Evolutionary conservation across 2,113 vertebrate species (phyloP), one percentile per base, ranked within the genome.

Genomic region (Prinia subflava): DNA sequence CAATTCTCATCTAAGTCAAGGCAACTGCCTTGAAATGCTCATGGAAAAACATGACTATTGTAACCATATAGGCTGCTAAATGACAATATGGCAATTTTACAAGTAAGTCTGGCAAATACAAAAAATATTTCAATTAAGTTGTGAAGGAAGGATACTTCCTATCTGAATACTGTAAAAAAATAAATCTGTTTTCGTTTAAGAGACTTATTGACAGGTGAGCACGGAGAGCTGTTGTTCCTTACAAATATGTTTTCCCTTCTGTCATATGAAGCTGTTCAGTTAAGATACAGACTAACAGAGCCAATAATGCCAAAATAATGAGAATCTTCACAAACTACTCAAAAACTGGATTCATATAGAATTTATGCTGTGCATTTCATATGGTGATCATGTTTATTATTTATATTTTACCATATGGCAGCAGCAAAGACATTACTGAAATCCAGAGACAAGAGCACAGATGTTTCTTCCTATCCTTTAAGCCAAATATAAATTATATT

Each of bases 401-500:
- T 89, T 84, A 47, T 67, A 63, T 71, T 84, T 91, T 89, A 71
- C 69, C 65, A 68, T 84, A 92, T 64, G 56, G 52, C 52, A 92
- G 24, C 12, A 78, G 37, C 16, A 91, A 64, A 96, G 53, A 75
- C 13, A 11, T 59, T 56, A 68, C 18, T 94, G 31, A 68, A 88
- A 87, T 75, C n/a, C 62, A 20, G 70, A 75, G 42, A 84, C 92
- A 71, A n/a, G 15, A 63, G 84, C 57, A 88, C 90, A 96, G 83
- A 84, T 97, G 94, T 85, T 90, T 75, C 67, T 84, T 95, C 50
- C 68, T 15, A 79, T 90, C 79, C 91, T 95, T 68, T 82, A 95
- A 94, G 90, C 57, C 94, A 68, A 92, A 87, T 95, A 95, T 78
- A 92, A 97, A 96, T 97, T 94, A 95, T 37, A 94, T 97, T 97